Evolutionary conservation across 1,140 invertebrate genomes (phyloP), one percentile per base, ranked within the genome.

Genomic region (Caerostris extrusa): DNA sequence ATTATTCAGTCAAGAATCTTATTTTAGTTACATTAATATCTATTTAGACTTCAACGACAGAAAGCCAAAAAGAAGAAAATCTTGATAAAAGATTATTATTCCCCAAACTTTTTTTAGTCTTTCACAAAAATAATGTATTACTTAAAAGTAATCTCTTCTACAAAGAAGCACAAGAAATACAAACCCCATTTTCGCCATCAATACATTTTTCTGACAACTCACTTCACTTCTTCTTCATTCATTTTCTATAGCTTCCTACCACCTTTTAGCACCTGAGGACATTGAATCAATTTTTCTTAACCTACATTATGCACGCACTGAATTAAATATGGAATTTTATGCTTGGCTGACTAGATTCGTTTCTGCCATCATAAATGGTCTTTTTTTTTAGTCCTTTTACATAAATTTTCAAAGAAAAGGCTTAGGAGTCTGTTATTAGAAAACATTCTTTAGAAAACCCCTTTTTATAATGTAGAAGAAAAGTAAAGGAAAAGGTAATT

Each of bases 301-400:
- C 71, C 10, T 77, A 53, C 71, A 77, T 77, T 77, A 77, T 77
- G 71, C 71, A 77, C 50, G 71, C 71, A 77, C 50, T 77, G 50
- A 77, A 77, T 77, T 77, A 77, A 53, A 77, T 77, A 77, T 77
- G 71, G 71, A 77, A 77, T 77, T 77, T 77, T 77, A 77, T 77
- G 71, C 71, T 77, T 77, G 71, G 71, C 34, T 12, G 71, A 50
- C 71, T 53, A 77, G 71, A 77, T 77, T 77, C 71, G 10, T 77
- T 77, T 53, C 50, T 50, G 34, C 71, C 71, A 5, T 12, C 50
- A 77, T 77, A 77, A 77, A 77, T 77, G 71, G 71, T 77, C 71
- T 77, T 77, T 77, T 77, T 77, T 67, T 77, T 77, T 77, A 77
- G 71, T 50, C 71, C 34, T 50, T 77, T 77, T 50, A 77, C 71